These are phyloP conservation scores for Eristalinus aeneus DNA, from an alignment of 2,888 invertebrate genomes.

Conservation along the genomic window DNA sequence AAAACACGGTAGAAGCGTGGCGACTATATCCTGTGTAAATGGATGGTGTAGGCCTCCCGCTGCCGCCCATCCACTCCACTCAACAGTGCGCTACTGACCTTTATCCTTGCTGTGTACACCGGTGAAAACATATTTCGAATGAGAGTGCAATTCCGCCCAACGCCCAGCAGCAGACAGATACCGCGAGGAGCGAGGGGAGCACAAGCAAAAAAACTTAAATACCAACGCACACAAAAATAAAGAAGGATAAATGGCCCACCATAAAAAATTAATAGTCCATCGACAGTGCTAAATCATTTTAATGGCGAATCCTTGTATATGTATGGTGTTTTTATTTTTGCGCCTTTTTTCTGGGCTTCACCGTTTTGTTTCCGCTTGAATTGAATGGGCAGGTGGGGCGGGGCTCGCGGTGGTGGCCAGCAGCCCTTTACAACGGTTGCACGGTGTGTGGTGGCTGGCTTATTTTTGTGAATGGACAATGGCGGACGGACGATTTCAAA, in stretches of 20 bases:
- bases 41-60: constrained; percentile 2
- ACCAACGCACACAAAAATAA: constrained; percentile 69
- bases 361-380: constrained; percentile 39
- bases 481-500: constrained; percentile 3
- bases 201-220: constrained; percentile 50
- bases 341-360: neutral
- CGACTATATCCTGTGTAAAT: constrained; percentile 28
- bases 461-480: constrained; percentile 15
- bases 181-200: neutral
- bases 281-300: constrained; percentile 74
- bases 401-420: constrained; percentile 15
- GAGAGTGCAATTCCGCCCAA: constrained; percentile 48
- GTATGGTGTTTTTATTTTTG: constrained; percentile 39
- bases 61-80: too few species aligned
- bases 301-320: constrained; percentile 73
- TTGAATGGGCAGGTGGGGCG: neutral
- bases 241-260: constrained; percentile 70
- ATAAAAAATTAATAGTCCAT: constrained; percentile 74
- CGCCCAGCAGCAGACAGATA: constrained; percentile 12
- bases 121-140: constrained; percentile 42
- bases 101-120: constrained; percentile 35
- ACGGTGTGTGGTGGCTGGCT: constrained; percentile 50
- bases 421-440: constrained; percentile 48
- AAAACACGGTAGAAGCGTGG: neutral
- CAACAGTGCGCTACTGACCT: constrained; percentile 37